Percentiles rank a stretch among this genome's conserved stretches.
phyloP scores from a whole-genome alignment of 2,888 invertebrate genomes.

The Philhelius pedissequus region DNA sequence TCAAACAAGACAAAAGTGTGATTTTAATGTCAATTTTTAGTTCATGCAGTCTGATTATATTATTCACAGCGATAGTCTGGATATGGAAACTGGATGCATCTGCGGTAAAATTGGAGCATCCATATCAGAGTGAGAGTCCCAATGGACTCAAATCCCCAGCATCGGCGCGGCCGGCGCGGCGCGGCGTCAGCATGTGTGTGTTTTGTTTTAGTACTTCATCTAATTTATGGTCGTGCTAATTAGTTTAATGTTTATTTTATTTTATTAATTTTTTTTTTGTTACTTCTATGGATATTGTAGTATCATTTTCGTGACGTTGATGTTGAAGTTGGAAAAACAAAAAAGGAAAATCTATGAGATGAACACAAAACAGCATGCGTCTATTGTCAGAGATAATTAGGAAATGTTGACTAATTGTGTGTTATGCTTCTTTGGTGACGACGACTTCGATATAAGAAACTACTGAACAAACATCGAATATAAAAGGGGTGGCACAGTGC shows the following conservation, averaged over 20 bases:
- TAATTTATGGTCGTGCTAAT: constrained; percentile 67
- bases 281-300: background rate
- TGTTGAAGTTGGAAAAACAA: constrained; percentile 24
- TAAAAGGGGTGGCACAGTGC: constrained; percentile 59
- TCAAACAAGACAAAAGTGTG: constrained; percentile 34
- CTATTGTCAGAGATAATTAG: constrained; percentile 68
- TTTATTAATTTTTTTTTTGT: background rate
- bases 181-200: no score
- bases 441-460: background rate
- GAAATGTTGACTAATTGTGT: constrained; percentile 66
- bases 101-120: constrained; percentile 58
- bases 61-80: background rate
- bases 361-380: constrained; percentile 46
- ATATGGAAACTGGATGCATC: constrained; percentile 44
- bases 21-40: constrained; percentile 54
- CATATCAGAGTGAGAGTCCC: background rate
- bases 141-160: constrained; percentile 11
- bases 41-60: background rate
- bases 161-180: no score
- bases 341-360: background rate
- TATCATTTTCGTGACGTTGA: constrained; percentile 10
- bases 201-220: constrained; percentile 9
- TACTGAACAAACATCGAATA: background rate
- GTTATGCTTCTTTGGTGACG: constrained; percentile 27
- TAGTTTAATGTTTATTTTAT: constrained; percentile 54